Base-by-base conservation (phyloP, 2,888 invertebrate species). In the Rugalucina vietnamica region DNA sequence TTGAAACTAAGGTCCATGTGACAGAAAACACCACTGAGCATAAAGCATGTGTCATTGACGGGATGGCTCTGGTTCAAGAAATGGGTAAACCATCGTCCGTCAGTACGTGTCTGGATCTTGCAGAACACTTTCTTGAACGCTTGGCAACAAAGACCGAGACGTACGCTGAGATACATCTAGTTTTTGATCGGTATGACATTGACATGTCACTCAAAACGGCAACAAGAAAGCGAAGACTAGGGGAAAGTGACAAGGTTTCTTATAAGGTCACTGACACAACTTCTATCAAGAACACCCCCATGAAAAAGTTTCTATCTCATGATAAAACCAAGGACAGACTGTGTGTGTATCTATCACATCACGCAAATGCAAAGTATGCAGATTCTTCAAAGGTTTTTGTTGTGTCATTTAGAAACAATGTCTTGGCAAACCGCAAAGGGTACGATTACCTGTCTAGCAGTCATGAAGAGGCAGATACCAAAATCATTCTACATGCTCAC, bases 181-280 rank as follows among this genome's bases (percentile, higher is more conserved):
- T 73, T 14, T 79, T 79, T 36, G 79, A 79, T 24, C 43, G 79
- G 21, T 79, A 74, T 79, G 79, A 79, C 37, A 27, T 71, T 5
- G 36, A 49, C 14, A 71, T n/a, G 14, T 79, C 79, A 32, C 60
- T 79, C 37, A 79, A 79, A 57, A 27, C 18, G 10, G 73, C 65
- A 32, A 73, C 72, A 39, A n/a, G 79, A 27, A 21, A 36, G 32
- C 29, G 34, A 21, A 39, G 65, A 21, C 73, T 60, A 5, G 60
- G 80, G 8, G 49, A 27, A 4, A 34, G 65, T 24, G 37, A 21
- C 1, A 21, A 43, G 18, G 71, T 80, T 1, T 50, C 69, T 34
- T 80, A 69, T 70, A 60, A 80, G n/a, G 60, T 69, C 27, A 76
- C 36, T 50, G 70, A 76, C 73, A 39, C 24, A 21, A 75, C 75